Evolutionary conservation across 2,113 vertebrate species (phyloP).

Genomic region (Mirounga angustirostris): DNA sequence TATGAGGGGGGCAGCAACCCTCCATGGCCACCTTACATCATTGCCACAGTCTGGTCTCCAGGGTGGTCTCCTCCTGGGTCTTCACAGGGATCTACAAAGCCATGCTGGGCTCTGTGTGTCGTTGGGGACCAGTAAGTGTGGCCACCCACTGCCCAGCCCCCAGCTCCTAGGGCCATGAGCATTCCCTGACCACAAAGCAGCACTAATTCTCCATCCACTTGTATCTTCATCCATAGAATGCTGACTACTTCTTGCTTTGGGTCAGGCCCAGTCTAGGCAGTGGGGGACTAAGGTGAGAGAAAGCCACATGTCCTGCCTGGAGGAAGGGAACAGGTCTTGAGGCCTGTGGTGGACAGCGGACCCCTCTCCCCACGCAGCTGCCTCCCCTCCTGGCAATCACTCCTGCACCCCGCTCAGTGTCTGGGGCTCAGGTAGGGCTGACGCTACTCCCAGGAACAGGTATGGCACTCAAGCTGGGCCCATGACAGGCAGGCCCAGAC

Average conservation of each 20-base stretch:
- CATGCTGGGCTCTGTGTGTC: background rate
- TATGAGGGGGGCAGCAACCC: background rate
- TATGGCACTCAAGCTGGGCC: accelerated
- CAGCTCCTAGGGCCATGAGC: accelerated
- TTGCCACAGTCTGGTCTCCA: background rate
- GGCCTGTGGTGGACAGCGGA: accelerated
- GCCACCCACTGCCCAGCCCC: too few relatives aligned
- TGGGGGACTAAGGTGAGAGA: too few relatives aligned
- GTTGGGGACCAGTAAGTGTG: background rate
- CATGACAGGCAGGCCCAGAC: background rate
- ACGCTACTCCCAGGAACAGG: background rate
- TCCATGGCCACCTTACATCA: background rate
- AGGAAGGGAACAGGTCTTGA: background rate
- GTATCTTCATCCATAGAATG: background rate
- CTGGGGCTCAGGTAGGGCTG: background rate
- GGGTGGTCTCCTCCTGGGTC: background rate
- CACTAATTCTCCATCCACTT: background rate
- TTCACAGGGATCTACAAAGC: background rate
- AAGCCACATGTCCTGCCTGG: background rate
- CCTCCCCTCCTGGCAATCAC: background rate
- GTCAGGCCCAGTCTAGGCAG: background rate
- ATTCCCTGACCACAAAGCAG: background rate
- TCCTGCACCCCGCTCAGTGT: background rate
- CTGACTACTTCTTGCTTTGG: background rate
- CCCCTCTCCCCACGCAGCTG: background rate